Evolutionary conservation across 2,888 invertebrate species (phyloP), one percentile per base, ranked within the genome.

Genomic region (Drosophila quinaria): DNA sequence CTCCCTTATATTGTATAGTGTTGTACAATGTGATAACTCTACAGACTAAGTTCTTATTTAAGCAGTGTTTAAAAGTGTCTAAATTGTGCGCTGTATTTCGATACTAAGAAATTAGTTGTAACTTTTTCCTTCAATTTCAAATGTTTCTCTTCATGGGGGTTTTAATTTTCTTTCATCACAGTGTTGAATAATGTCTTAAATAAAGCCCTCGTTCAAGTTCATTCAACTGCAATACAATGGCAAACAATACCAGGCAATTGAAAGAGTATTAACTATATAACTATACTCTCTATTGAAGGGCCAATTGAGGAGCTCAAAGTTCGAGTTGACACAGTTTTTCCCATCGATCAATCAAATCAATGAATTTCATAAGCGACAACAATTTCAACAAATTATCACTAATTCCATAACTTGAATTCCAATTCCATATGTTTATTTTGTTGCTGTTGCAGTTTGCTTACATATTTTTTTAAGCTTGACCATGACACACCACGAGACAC

Each of bases 321-420:
- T 72, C 69, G 63, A 63, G 52, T 65, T 60, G 67, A 67, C 78
- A 73, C 41, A 29, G 62, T 41, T 60, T 67, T 44, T 22, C 8
- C 19, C 58, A 69, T 69, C 68, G 68, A 72, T 81, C 78, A 78
- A 81, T 75, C 65, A 81, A 70, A 81, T 75, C 65, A 81, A 72
- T 64, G 65, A 65, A 72, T 81, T 81, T 72, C 79, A 50, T 61
- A 60, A 74, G 52, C 51, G 42, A 25, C 49, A 56, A 70, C 78
- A 84, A 81, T 81, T 60, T 51, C 61, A 50, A 71, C 67, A 78
- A 84, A 81, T 87, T 72, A 69, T 54, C 63, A 31, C 29, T 56
- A 59, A 81, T 72, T 72, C 19, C 35, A 15, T 15, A 39, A 31
- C 22, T 49, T 55, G 11, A 47, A 41, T 52, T 35, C 22, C 49